phyloP scores from a whole-genome alignment of 2,797 vertebrate species.

The Ataeniobius toweri region DNA sequence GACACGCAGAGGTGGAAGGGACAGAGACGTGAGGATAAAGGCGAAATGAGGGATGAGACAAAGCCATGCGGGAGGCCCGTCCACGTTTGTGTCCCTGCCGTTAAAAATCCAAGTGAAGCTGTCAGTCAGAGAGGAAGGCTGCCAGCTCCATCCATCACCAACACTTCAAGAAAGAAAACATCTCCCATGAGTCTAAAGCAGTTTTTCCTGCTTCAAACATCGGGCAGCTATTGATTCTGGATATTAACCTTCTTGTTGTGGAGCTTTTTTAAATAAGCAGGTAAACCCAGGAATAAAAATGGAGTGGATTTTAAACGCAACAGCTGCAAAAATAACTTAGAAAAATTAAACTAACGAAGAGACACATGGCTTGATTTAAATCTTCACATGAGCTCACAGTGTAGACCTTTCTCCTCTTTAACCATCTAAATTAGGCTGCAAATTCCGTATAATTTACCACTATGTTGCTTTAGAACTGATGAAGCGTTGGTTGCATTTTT shows the following conservation, averaged over 20 bases:
- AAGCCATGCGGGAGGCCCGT: conserved; percentile 65
- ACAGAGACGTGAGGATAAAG: conserved; percentile 43
- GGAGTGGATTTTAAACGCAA: not conserved
- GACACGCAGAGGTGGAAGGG: conserved; percentile 40
- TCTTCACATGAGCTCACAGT: not conserved
- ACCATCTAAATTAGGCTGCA: not conserved
- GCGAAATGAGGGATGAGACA: conserved; percentile 57
- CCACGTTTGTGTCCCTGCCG: conserved; percentile 57
- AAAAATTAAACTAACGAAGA: not conserved
- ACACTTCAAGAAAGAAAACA: conserved; percentile 17
- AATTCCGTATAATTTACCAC: not conserved
- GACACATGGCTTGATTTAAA: not conserved
- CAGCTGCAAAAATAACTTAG: too few species aligned
- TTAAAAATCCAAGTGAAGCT: conserved; percentile 42
- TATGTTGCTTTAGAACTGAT: not conserved
- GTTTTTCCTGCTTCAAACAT: conserved; percentile 15
- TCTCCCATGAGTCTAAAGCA: conserved; percentile 29
- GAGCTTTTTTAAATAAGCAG: conserved; percentile 10
- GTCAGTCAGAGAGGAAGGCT: conserved; percentile 51
- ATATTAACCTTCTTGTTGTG: conserved; percentile 16
- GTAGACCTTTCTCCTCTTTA: not conserved
- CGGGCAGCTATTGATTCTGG: conserved; percentile 37
- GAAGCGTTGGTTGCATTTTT: not conserved
- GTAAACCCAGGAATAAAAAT: not conserved
- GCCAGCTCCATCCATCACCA: conserved; percentile 60